phyloP scores from a whole-genome alignment of 1,140 invertebrate species.

The Lamellibrachia luymesi region DNA sequence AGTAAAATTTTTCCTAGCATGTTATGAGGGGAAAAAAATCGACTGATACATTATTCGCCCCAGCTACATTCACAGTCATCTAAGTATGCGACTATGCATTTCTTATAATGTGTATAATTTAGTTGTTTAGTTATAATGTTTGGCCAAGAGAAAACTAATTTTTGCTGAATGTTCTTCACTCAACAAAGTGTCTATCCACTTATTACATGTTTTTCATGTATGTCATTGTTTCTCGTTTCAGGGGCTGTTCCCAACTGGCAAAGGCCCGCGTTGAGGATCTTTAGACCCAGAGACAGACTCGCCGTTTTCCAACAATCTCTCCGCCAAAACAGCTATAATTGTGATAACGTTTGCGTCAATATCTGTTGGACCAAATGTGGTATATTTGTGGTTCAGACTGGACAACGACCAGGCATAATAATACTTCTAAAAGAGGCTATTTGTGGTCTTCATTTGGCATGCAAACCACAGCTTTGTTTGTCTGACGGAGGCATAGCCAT shows the following conservation, averaged over 20 bases:
- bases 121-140: neutral
- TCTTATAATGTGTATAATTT: neutral
- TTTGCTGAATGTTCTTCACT: neutral
- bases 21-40: too few species aligned
- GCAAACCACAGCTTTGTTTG: too few species aligned
- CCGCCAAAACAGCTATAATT: neutral
- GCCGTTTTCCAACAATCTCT: neutral
- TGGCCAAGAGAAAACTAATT: neutral
- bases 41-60: too few species aligned
- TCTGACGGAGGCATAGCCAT: too few species aligned
- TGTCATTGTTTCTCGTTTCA: neutral
- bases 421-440: neutral
- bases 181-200: neutral
- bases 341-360: neutral
- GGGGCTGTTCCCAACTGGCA: conserved; percentile 11
- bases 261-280: conserved; percentile 12
- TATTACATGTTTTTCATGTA: neutral
- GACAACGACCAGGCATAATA: neutral
- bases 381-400: neutral
- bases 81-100: too few species aligned
- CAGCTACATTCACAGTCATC: too few species aligned
- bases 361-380: neutral
- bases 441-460: neutral
- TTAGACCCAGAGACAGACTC: neutral
- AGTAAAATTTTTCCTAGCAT: too few species aligned